Conservation (phyloP, 1,140 invertebrate species). For the Melipona quadrifasciata region DNA sequence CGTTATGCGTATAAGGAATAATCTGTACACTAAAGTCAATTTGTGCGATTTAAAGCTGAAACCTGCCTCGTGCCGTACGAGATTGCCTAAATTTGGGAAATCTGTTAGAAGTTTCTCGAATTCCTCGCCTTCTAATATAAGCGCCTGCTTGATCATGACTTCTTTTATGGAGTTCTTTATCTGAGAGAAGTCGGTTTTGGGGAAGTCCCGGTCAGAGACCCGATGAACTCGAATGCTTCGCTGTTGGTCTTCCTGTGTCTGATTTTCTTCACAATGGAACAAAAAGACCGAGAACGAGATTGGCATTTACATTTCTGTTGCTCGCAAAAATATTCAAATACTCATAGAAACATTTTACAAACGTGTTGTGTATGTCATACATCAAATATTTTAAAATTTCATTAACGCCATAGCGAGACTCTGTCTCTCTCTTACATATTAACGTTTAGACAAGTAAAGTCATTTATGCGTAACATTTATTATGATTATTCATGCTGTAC, state of each 20-base stretch:
- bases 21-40: not conserved
- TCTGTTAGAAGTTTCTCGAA: not conserved
- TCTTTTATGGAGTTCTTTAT: not conserved
- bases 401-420: no score
- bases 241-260: not conserved
- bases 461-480: no score
- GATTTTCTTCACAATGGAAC: not conserved
- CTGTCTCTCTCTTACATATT: no score
- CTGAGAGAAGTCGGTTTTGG: not conserved
- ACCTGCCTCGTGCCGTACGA: conserved; percentile 22
- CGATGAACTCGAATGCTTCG: conserved; percentile 24
- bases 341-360: no score
- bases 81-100: not conserved
- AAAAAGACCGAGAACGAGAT: not conserved
- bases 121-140: not conserved
- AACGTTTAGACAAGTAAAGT: no score
- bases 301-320: not conserved
- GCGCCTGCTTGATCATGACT: not conserved
- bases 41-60: not conserved
- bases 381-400: no score
- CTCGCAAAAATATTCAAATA: no score
- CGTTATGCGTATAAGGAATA: not conserved
- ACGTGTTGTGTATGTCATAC: no score
- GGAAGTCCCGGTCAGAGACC: not conserved
- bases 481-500: no score